phyloP scores from a whole-genome alignment of 2,797 vertebrate species.

The Danio jaintianensis region DNA sequence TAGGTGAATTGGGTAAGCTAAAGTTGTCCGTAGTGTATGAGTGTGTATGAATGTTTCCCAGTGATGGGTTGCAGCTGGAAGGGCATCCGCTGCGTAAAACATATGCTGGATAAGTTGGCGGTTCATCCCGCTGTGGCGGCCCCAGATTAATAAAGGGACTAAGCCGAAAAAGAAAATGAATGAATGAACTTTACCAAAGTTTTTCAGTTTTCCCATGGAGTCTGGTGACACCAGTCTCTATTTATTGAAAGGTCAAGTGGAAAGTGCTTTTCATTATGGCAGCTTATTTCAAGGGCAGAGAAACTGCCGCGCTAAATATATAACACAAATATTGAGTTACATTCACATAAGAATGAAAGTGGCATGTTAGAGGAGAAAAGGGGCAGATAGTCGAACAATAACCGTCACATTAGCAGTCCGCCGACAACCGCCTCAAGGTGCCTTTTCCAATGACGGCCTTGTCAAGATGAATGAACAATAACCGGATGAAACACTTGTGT shows the following conservation, averaged over 20 bases:
- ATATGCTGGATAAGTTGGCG: too few species aligned
- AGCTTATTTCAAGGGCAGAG: conserved; percentile 22
- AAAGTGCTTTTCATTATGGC: conserved; percentile 33
- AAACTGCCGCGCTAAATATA: conserved; percentile 49
- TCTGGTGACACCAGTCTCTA: conserved; percentile 3
- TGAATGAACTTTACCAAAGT: neutral
- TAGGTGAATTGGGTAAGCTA: too few species aligned
- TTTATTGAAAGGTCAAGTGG: conserved; percentile 29
- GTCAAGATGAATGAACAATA: conserved; percentile 58
- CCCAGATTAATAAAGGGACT: too few species aligned
- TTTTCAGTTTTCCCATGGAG: neutral
- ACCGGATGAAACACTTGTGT: conserved; percentile 41
- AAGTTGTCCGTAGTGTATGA: too few species aligned
- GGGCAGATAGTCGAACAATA: conserved; percentile 41
- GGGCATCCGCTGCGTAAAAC: too few species aligned
- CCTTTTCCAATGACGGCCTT: conserved; percentile 63
- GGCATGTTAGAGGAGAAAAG: conserved; percentile 48
- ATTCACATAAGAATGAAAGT: conserved; percentile 50
- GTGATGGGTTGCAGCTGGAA: too few species aligned
- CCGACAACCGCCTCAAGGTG: conserved; percentile 47
- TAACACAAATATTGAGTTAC: conserved; percentile 32
- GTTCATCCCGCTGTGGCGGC: too few species aligned
- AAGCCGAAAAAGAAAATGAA: too few species aligned
- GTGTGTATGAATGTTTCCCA: too few species aligned
- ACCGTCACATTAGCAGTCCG: conserved; percentile 39